Evolutionary conservation across 1,140 invertebrate genomes (phyloP).

Genomic region (Macrostomum lignano): DNA sequence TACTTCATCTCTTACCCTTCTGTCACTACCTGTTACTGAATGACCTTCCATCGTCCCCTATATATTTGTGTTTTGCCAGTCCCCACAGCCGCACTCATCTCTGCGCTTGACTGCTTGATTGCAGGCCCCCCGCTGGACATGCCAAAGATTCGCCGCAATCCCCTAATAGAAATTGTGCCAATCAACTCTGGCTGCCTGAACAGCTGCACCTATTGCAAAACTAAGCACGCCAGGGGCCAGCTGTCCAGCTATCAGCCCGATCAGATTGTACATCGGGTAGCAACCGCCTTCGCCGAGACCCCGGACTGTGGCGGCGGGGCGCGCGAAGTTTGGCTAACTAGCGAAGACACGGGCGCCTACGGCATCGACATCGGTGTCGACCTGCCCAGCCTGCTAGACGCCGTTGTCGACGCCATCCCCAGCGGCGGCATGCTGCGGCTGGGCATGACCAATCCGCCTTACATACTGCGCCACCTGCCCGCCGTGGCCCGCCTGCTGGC

Average conservation of each 20-base stretch:
- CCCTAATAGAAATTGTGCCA: slow-evolving; percentile 80
- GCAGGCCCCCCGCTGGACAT: slow-evolving; percentile 55
- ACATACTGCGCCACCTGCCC: slow-evolving; percentile 70
- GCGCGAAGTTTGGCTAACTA: slow-evolving; percentile 86
- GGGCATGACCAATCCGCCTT: slow-evolving; percentile 93
- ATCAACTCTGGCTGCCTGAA: slow-evolving; percentile 87
- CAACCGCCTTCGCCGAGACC: slow-evolving; percentile 37
- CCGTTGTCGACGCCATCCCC: slow-evolving; percentile 63
- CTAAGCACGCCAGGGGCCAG: slow-evolving; percentile 79
- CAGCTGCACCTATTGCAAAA: slow-evolving; percentile 94
- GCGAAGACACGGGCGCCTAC: slow-evolving; percentile 86
- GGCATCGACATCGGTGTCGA: slow-evolving; percentile 64
- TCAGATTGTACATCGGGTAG: slow-evolving; percentile 31
- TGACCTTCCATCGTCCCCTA: too few species aligned
- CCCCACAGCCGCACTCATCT: too few species aligned
- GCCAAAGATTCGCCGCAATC: slow-evolving; percentile 77
- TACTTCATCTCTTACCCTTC: too few species aligned
- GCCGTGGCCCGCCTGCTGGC: slow-evolving; percentile 60
- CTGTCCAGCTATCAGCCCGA: slow-evolving; percentile 59
- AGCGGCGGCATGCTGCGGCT: slow-evolving; percentile 54
- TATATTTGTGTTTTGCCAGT: too few species aligned
- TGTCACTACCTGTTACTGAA: too few species aligned
- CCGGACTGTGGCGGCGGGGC: too few species aligned
- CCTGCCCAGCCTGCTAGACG: slow-evolving; percentile 53
- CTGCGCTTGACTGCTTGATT: too few species aligned